A percentile compares a stretch with the other conserved stretches of the same genome.
These are phyloP conservation scores for Crypturellus undulatus DNA, from an alignment of 2,113 vertebrate genomes.

Conservation along the genomic window DNA sequence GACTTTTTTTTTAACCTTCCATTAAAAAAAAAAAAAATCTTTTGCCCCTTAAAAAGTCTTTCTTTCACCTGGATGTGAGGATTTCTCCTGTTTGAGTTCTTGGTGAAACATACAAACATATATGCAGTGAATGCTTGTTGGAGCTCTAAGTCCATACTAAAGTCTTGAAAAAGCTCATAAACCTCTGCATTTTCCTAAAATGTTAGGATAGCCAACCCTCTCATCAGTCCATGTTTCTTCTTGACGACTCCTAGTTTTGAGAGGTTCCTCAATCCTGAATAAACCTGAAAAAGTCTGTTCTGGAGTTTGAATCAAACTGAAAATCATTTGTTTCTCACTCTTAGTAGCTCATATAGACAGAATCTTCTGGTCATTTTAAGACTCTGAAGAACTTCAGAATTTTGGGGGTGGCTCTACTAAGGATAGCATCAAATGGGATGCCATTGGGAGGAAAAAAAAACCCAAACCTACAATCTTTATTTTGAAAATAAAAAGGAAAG, in stretches of 20 bases:
- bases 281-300: not conserved
- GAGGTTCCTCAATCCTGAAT: not conserved
- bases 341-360: not conserved
- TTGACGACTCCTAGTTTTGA: not conserved
- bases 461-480: not conserved
- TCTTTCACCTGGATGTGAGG: not conserved
- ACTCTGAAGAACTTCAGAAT: not conserved
- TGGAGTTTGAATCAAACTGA: not conserved
- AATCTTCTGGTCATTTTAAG: not conserved
- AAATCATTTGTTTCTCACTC: not conserved
- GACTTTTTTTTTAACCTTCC: not conserved
- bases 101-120: not conserved
- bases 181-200: fast-evolving
- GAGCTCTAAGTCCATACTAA: fast-evolving
- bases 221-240: not conserved
- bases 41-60: not conserved
- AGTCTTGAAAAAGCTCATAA: not conserved
- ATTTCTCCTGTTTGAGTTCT: not conserved
- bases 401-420: not conserved
- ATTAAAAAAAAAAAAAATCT: not conserved
- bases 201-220: not conserved
- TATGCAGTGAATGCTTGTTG: not conserved
- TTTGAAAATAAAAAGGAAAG: constrained; percentile 2
- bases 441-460: not conserved
- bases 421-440: not conserved